Evolutionary conservation across 2,888 invertebrate genomes (phyloP), one percentile per base, ranked within the genome.

Genomic region (Drosophila antonietae): DNA sequence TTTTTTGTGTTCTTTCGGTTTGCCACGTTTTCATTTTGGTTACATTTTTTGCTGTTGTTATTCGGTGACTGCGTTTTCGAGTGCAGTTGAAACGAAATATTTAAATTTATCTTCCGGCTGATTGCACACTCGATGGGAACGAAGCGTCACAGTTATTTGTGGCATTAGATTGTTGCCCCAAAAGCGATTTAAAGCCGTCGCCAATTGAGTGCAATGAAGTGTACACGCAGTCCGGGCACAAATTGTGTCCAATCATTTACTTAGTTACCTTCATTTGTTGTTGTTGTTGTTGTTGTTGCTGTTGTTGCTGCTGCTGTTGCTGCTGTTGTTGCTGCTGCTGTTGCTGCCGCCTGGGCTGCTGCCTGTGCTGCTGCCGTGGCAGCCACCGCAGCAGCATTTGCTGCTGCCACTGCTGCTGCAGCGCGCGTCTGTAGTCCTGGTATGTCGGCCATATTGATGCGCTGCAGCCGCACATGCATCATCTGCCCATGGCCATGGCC

Each of bases 401-500:
- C 55, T 9, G 68, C 58, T 39, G 69, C 70, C 23, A 78, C 76
- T 6, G 75, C 77, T 3, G 67, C 61, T 0, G 69, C 71, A 0
- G 69, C 74, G 0, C 59, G 53, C 6, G 64, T 49, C 39, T 68
- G 53, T 88, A 92, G 83, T 74, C 90, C 82, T 73, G 91, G 90
- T 58, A 92, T 91, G 57, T 92, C 90, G 70, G 90, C 92, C 76
- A 93, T 77, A 85, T 92, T 92, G 74, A 93, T 91, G 56, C 92
- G 91, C 70, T 92, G 92, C 83, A 93, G 81, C 37, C 71, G 80
- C 35, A 89, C 80, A 62, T 80, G 82, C 77, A 86, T 82, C 73
- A 88, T 65, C n/a, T 79, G 81, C 9, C 80, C 84, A n/a, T 74
- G 79, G 18, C 77, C 84, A 33, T 71, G 75, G 2, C 72, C 82